Base-by-base conservation (phyloP, 2,113 vertebrate species). In the Motacilla tschutschensis region DNA sequence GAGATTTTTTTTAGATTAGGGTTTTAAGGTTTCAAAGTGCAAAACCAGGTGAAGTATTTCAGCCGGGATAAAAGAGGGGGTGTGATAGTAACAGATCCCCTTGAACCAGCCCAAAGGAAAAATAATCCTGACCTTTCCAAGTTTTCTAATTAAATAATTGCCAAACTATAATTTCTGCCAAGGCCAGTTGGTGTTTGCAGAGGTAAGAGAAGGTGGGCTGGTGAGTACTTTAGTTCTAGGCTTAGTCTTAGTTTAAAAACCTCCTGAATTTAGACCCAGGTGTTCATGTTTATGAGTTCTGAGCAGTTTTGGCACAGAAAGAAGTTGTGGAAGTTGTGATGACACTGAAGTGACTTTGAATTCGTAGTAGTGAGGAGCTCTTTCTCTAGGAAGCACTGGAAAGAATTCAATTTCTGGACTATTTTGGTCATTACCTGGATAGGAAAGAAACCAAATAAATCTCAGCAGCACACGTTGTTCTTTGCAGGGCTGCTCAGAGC, bases 351-450 rank as follows among this genome's bases (percentile, higher is more conserved):
- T 20, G 36, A 24, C 55, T 89, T 33, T 40, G 55, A 88, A 66
- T 57, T 76, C 3, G 0, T 48, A 18, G 51, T 2, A 70, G 40
- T 1, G 33, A 89, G 47, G 43, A 64, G 60, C 46, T 19, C 12
- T 51, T 69, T 84, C 71, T 84, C 66, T 55, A 25, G 40, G 70
- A 87, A 85, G n/a, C 35, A 1, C 51, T 91, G 54, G 59, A 75
- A 71, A 36, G 13, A 41, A 71, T 66, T 79, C 43, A 29, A 10
- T 47, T 79, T n/a, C 12, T 59, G 41, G 53, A 59, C 48, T 25
- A 4, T 84, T 90, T 77, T 79, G 48, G 40, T 59, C 71, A 48
- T 88, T 73, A 92, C 83, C 63, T 89, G 92, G 64, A n/a, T 11
- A 38, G n/a, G 66, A 66, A 81, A 79, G 64, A 55, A 48, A 26